A percentile compares a stretch with the other conserved stretches of the same genome.
Conservation (phyloP, 1,140 invertebrate species). For the Tachypleus tridentatus region DNA sequence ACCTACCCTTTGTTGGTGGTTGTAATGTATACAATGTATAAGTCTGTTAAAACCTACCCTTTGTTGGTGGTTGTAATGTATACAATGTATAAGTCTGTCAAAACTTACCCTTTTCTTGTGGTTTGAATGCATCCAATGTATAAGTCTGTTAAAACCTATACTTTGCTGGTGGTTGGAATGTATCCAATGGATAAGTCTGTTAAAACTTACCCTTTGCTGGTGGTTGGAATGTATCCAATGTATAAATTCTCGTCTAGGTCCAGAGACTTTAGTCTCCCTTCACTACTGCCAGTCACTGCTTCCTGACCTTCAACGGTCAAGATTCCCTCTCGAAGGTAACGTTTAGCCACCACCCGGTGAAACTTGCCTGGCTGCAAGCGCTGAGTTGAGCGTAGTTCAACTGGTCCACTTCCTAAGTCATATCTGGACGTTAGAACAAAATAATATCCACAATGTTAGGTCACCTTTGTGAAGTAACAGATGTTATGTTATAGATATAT, state of each 20-base stretch:
- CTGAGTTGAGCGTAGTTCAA: conserved; percentile 59
- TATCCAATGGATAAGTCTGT: no score
- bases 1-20: no score
- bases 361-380: conserved; percentile 58
- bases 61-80: no score
- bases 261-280: conserved; percentile 62
- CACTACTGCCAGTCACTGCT: conserved; percentile 62
- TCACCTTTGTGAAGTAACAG: no score
- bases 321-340: conserved; percentile 71
- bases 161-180: conserved; percentile 41
- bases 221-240: conserved; percentile 62
- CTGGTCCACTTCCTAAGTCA: conserved; percentile 51
- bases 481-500: no score
- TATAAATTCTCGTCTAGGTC: conserved; percentile 70
- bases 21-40: no score
- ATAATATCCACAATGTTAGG: no score
- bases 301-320: conserved; percentile 66
- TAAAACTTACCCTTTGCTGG: conserved; percentile 18
- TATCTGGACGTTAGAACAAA: conserved; percentile 34
- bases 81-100: no score
- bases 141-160: no score
- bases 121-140: no score
- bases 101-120: no score
- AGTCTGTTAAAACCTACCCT: no score
- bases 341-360: conserved; percentile 65